A percentile compares a stretch with the other conserved stretches of the same genome.
These are phyloP conservation scores for Trachymyrmex septentrionalis DNA, from an alignment of 1,140 invertebrate genomes.

Conservation along the genomic window DNA sequence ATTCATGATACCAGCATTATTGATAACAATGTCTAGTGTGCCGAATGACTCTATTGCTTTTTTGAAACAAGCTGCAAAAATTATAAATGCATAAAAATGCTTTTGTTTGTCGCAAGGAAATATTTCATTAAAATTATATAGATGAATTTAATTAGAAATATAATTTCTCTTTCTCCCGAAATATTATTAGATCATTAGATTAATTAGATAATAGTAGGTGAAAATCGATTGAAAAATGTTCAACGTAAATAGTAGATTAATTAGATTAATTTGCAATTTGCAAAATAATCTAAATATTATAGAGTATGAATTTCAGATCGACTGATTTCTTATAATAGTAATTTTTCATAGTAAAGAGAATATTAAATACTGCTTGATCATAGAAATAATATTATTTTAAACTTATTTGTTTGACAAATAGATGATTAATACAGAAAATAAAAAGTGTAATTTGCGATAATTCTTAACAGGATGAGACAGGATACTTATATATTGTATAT, in stretches of 20 bases:
- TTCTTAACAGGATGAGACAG: background rate
- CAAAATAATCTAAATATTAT: no score
- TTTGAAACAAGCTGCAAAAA: constrained; percentile 79
- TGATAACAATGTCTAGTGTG: constrained; percentile 84
- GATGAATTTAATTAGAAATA: background rate
- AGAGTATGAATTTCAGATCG: background rate
- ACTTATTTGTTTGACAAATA: background rate
- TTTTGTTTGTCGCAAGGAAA: background rate
- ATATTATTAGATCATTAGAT: background rate
- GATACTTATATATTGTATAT: background rate
- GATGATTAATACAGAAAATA: background rate
- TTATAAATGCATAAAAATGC: background rate
- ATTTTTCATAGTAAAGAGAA: background rate
- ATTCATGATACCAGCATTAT: constrained; percentile 85
- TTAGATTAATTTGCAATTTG: no score
- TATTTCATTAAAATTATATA: background rate
- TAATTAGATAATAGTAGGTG: no score
- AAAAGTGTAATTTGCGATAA: background rate
- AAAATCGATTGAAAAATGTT: no score
- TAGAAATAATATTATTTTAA: background rate
- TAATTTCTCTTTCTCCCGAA: background rate
- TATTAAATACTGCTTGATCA: background rate
- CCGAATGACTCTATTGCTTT: constrained; percentile 75
- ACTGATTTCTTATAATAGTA: background rate
- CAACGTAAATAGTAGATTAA: no score